These are phyloP conservation scores for Odontomyia ornata DNA, from an alignment of 2,888 invertebrate genomes.

Conservation along the genomic window DNA sequence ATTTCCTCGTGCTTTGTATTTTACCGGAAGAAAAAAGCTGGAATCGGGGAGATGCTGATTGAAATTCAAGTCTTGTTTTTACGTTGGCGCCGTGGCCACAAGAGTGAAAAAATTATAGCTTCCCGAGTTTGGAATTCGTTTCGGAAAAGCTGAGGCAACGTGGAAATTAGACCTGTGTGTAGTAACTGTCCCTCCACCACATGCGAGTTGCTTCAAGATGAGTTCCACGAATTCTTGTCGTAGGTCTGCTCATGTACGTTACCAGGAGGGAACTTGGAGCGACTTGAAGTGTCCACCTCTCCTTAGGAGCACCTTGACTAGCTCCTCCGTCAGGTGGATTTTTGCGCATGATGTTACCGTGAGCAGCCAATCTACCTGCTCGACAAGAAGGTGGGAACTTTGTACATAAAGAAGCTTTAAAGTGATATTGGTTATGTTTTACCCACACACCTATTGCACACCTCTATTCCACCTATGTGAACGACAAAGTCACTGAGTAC, in stretches of 20 bases:
- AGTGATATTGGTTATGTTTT: slow-evolving; percentile 55
- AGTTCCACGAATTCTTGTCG: slow-evolving; percentile 15
- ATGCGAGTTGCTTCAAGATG: background rate
- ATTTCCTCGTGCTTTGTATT: background rate
- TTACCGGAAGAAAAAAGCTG: background rate
- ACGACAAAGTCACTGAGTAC: slow-evolving; percentile 8
- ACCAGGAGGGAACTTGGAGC: background rate
- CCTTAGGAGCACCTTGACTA: slow-evolving; percentile 19
- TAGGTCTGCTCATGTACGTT: slow-evolving; percentile 12
- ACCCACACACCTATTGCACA: slow-evolving; percentile 32
- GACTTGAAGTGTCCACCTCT: background rate
- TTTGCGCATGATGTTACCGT: slow-evolving; percentile 48
- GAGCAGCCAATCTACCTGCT: slow-evolving; percentile 49
- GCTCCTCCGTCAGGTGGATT: slow-evolving; percentile 46
- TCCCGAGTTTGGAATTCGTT: slow-evolving; percentile 18
- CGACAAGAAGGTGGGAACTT: slow-evolving; percentile 45
- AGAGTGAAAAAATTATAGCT: background rate
- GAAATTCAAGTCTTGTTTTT: slow-evolving; percentile 47
- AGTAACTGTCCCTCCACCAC: background rate
- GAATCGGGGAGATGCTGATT: slow-evolving; percentile 35
- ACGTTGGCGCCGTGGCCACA: slow-evolving; percentile 45
- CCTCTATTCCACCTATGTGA: slow-evolving; percentile 31
- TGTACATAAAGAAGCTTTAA: slow-evolving; percentile 49
- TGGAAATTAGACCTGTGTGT: too few relatives aligned
- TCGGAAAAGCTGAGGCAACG: slow-evolving; percentile 4